phyloP scores from a whole-genome alignment of 2,888 invertebrate genomes.

The Endomychus coccineus region DNA sequence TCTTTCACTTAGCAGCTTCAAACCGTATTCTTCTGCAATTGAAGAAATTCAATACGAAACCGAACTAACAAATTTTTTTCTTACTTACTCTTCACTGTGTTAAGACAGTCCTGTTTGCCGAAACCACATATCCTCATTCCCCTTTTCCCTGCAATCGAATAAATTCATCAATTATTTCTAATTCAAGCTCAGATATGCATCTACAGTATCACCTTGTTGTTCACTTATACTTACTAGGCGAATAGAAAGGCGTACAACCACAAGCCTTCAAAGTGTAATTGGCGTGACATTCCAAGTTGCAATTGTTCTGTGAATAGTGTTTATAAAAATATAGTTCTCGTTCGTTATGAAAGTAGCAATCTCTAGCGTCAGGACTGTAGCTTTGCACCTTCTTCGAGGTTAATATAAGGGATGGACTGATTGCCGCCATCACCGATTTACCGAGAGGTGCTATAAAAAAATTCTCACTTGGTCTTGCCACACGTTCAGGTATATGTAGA shows the following conservation, averaged over 20 bases:
- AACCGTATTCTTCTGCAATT: too few relatives aligned
- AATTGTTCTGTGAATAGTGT: slow-evolving; percentile 66
- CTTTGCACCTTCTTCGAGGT: slow-evolving; percentile 58
- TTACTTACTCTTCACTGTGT: too few relatives aligned
- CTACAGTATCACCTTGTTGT: too few relatives aligned
- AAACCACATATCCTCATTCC: too few relatives aligned
- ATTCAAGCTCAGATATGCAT: too few relatives aligned
- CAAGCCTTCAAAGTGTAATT: slow-evolving; percentile 58
- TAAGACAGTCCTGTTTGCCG: too few relatives aligned
- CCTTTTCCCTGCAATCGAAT: too few relatives aligned
- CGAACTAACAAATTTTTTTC: too few relatives aligned
- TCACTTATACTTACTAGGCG: slow-evolving; percentile 60
- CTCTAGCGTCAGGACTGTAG: slow-evolving; percentile 57
- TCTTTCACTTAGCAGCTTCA: too few relatives aligned
- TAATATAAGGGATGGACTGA: slow-evolving; percentile 70
- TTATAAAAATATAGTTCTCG: slow-evolving; percentile 58
- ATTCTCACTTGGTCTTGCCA: slow-evolving; percentile 59
- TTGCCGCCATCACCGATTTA: slow-evolving; percentile 63
- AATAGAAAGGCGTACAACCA: slow-evolving; percentile 63
- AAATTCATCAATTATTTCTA: too few relatives aligned
- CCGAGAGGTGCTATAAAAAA: slow-evolving; percentile 65
- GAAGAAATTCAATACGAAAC: too few relatives aligned
- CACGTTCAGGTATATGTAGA: slow-evolving; percentile 61
- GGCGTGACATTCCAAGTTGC: slow-evolving; percentile 64
- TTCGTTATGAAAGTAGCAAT: slow-evolving; percentile 63